Evolutionary conservation across 2,888 invertebrate genomes (phyloP), one percentile per base, ranked within the genome.

Genomic region (Microplitis deprimator): DNA sequence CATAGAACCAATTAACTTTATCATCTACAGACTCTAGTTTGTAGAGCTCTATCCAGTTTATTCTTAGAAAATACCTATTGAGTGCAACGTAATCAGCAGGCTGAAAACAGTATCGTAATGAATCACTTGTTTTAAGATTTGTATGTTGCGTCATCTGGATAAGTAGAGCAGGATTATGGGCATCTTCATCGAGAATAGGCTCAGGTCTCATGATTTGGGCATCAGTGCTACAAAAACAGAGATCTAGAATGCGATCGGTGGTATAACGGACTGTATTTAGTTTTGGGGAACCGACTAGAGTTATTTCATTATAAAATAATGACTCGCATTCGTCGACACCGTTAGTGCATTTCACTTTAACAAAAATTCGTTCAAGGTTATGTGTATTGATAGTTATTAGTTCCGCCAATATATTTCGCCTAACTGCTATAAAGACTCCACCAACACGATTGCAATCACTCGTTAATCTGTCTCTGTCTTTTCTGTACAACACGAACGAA

Each of bases 11-110:
- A 20, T 38, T 17, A 40, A 40, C 17, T 40, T 69, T 69, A 40
- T 41, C 41, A 13, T 69, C 69, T 13, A 69, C 6, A 13, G 38
- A 10, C n/a, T 38, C 40, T n/a, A 69, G 17, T 41, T 8, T 40
- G 17, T 69, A 69, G 13, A 69, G 10, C n/a, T 50, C 69, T 16
- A 73, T 73, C 17, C 72, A 64, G 41, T 69, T 69, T 8, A 50
- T 69, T 69, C 69, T 39, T n/a, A 69, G 1, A 40, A 69, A 69
- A 50, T 13, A 69, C 6, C 6, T 16, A 40, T 3, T 40, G 2
- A 69, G 41, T 17, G 41, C 13, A 69, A 40, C 40, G 10, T 69
- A 69, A 40, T 69, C 40, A n/a, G 39, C 69, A n/a, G n/a, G 5
- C n/a, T 41, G 50, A 17, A 69, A 69, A 16, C n/a, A 50, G 10